Conservation (phyloP, 2,113 vertebrate species). For the Campylorhamphus procurvoides region DNA sequence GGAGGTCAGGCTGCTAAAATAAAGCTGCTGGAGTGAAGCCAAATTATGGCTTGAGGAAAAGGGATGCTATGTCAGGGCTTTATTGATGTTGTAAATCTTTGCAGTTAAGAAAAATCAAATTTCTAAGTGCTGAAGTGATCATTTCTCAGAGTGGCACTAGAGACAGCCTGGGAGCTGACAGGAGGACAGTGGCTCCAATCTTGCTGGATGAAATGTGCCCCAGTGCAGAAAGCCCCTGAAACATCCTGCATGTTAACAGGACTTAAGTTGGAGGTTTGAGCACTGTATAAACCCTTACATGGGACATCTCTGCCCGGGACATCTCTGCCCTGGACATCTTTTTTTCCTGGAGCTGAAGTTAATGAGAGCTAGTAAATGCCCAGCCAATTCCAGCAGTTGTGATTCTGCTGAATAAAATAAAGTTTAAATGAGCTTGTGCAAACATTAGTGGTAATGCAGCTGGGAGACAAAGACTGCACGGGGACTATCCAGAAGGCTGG, state of each 20-base stretch:
- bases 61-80: background rate
- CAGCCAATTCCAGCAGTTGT: background rate
- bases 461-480: background rate
- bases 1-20: background rate
- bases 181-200: background rate
- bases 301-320: background rate
- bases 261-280: background rate
- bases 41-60: background rate
- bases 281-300: background rate
- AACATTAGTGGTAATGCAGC: background rate
- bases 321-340: background rate
- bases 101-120: constrained; percentile 48
- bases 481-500: background rate
- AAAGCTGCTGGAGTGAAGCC: background rate
- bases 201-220: background rate
- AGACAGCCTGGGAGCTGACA: background rate
- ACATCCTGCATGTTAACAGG: background rate
- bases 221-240: background rate
- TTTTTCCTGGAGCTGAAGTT: background rate
- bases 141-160: background rate
- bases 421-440: background rate
- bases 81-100: constrained; percentile 35
- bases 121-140: background rate
- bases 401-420: constrained; percentile 35
- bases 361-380: background rate